Conservation (phyloP, 1,140 invertebrate species). For the Drosophila rhopaloa region DNA sequence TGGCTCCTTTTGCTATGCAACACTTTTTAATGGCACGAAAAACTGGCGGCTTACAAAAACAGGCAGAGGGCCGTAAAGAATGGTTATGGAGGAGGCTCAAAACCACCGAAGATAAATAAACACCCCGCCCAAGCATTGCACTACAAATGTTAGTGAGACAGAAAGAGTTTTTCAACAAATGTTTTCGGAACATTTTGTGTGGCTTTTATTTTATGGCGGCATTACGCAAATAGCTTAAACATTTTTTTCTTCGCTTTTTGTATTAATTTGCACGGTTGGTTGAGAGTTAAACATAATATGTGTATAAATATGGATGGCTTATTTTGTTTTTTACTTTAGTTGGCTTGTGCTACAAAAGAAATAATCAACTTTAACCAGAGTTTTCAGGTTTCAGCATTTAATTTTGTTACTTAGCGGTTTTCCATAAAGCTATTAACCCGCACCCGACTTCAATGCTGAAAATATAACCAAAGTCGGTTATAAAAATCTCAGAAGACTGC, state of each 20-base stretch:
- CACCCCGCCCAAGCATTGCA: conserved; percentile 48
- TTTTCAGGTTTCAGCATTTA: background rate
- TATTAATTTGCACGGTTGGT: background rate
- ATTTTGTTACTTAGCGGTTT: conserved; percentile 29
- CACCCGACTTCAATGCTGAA: background rate
- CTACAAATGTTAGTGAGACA: conserved; percentile 45
- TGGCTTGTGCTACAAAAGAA: background rate
- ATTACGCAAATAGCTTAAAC: conserved; percentile 3
- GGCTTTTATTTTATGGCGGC: conserved; percentile 8
- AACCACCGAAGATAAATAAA: conserved; percentile 62
- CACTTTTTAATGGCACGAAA: conserved; percentile 64
- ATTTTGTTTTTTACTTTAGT: background rate
- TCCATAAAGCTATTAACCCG: conserved; percentile 30
- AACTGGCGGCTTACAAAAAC: conserved; percentile 62
- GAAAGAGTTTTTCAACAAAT: conserved; percentile 6
- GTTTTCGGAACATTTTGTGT: conserved; percentile 1
- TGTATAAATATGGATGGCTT: background rate
- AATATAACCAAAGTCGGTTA: conserved; percentile 22
- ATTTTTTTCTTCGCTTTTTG: background rate
- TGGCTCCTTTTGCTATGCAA: conserved; percentile 39
- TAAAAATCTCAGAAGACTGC: conserved; percentile 6
- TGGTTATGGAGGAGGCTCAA: conserved; percentile 6
- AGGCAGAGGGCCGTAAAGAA: conserved; percentile 46
- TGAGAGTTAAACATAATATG: background rate
- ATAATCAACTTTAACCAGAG: background rate